Base-by-base conservation (phyloP, 1,140 invertebrate species). In the Pogonus chalceus region DNA sequence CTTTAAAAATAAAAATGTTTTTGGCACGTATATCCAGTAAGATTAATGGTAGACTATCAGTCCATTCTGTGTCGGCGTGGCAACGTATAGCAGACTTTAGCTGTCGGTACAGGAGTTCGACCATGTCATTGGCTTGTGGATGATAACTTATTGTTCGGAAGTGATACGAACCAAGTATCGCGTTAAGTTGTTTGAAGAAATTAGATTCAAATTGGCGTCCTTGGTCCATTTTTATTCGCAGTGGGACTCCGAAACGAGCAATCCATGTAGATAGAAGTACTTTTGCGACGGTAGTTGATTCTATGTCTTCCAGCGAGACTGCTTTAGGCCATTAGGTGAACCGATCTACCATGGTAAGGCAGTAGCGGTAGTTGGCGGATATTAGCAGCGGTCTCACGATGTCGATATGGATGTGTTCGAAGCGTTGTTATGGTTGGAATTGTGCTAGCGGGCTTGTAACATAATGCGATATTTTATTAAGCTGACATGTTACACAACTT, bases 301-400 rank as follows among this genome's bases (percentile, higher is more conserved):
- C 58, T 1, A 70, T 71, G 23, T 76, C 68, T n/a, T 50, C n/a
- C 0, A 75, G 23, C 1, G 73, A 73, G 18, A 70, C 52, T 1
- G 69, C 67, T 61, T 75, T 72, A 0, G 68, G 71, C 71, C 70
- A 79, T n/a, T 68, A 51, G 3, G 74, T 73, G 51, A 60, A 68
- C 21, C 67, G 50, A 55, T 76, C 74, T 0, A 75, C 69, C n/a
- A 66, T 61, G 0, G 75, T 77, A 0, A 77, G 54, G 9, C 64
- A 58, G 56, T 74, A 74, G 7, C 60, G 20, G 56, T 56, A 59
- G 3, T 64, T 70, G 7, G 69, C 24, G 2, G 62, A 65, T 12
- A 2, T 35, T 7, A 62, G 59, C 39, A 71, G 57, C n/a, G 69
- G 66, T 3, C 69, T 69, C 2, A 71, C 55, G 2, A 72, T 48